A percentile compares a stretch with the other conserved stretches of the same genome.
Evolutionary conservation across 2,888 invertebrate genomes (phyloP).

Genomic region (Eumacrocentrus americanus): DNA sequence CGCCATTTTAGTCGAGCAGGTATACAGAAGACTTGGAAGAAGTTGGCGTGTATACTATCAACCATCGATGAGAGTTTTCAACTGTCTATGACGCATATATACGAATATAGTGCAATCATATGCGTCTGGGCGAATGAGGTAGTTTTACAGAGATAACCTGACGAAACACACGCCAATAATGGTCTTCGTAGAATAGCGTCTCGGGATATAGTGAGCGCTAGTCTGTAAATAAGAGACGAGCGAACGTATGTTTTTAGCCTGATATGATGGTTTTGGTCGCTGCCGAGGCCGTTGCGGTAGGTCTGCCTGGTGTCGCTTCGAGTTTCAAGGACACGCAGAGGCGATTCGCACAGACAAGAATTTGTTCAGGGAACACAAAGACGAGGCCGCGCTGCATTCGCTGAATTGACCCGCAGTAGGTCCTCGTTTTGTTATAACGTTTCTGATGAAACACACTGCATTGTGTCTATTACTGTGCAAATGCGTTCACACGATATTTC

Average conservation of each 20-base stretch:
- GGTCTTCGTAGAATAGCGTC: too few relatives aligned
- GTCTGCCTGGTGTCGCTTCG: conserved; percentile 43
- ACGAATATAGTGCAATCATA: too few relatives aligned
- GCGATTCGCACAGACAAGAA: background rate
- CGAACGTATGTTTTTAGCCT: conserved; percentile 38
- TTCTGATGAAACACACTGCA: too few relatives aligned
- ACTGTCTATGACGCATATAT: too few relatives aligned
- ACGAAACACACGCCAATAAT: too few relatives aligned
- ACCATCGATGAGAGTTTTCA: too few relatives aligned
- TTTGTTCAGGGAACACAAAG: conserved; percentile 29
- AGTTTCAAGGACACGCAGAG: conserved; percentile 15
- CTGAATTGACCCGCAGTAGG: conserved; percentile 28
- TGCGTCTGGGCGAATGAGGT: too few relatives aligned
- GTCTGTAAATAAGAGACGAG: conserved; percentile 52
- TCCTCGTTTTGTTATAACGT: conserved; percentile 19
- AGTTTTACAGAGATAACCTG: too few relatives aligned
- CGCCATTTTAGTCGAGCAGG: conserved; percentile 15
- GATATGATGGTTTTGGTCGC: conserved; percentile 46
- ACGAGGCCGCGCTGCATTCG: conserved; percentile 21
- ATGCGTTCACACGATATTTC: too few relatives aligned
- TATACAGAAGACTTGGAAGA: conserved; percentile 15
- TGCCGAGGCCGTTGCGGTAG: conserved; percentile 54
- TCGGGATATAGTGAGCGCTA: too few relatives aligned
- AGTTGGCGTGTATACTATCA: conserved; percentile 15
- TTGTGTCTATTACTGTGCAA: background rate